phyloP scores from a whole-genome alignment of 2,888 invertebrate species.

The Myathropa florea region DNA sequence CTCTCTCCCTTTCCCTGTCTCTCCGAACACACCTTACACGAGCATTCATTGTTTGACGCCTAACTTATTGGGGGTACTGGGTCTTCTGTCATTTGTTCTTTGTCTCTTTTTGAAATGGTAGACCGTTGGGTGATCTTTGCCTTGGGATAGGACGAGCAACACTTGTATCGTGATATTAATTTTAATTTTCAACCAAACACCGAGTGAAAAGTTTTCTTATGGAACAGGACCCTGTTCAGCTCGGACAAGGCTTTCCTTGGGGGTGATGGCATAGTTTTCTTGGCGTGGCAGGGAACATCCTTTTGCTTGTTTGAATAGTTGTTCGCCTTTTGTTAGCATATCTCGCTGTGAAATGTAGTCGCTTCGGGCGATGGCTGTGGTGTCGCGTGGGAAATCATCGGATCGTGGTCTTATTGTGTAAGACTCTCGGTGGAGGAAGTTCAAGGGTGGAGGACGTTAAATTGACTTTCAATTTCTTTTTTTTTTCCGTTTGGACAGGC shows the following conservation, averaged over 20 bases:
- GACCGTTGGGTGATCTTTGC: conserved; percentile 24
- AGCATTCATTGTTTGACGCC: conserved; percentile 20
- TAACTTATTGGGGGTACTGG: background rate
- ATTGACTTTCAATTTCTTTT: background rate
- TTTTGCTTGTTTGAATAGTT: conserved; percentile 10
- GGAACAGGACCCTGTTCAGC: background rate
- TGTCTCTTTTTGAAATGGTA: background rate
- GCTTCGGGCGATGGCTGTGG: background rate
- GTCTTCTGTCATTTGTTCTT: background rate
- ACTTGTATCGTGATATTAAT: background rate
- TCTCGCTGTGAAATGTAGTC: background rate
- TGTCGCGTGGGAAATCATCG: background rate
- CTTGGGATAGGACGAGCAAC: background rate
- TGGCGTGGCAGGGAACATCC: background rate
- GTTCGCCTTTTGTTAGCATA: conserved; percentile 8
- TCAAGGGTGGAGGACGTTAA: background rate
- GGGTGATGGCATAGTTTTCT: background rate
- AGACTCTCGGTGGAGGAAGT: background rate
- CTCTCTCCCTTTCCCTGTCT: background rate
- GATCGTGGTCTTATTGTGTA: background rate
- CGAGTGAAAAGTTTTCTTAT: background rate
- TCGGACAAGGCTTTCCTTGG: background rate
- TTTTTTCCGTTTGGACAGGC: no score
- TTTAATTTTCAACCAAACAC: conserved; percentile 4
- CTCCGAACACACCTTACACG: background rate